Percentiles rank a stretch among this genome's conserved stretches.
Conservation (phyloP, 2,113 vertebrate genomes). For the Colossoma macropomum region DNA sequence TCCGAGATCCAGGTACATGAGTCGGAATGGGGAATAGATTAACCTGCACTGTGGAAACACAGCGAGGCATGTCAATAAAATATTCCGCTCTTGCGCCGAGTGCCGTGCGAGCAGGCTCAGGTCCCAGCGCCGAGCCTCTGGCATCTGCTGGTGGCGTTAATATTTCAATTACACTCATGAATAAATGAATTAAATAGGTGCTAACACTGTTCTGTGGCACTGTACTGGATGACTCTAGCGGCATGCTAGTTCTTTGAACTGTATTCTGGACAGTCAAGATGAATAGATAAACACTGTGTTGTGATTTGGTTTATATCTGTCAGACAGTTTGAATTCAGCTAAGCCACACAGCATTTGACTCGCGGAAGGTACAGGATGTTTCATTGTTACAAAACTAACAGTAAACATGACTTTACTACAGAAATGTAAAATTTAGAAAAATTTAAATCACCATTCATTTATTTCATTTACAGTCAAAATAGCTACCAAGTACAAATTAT, state of each 20-base stretch:
- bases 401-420: too few relatives aligned
- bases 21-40: slow-evolving; percentile 33
- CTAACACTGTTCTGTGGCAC: slow-evolving; percentile 62
- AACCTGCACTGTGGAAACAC: slow-evolving; percentile 27
- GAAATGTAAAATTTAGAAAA: too few relatives aligned
- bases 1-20: slow-evolving; percentile 30
- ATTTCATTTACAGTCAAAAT: too few relatives aligned
- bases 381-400: too few relatives aligned
- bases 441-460: too few relatives aligned
- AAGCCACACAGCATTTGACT: neutral
- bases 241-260: slow-evolving; percentile 25
- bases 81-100: slow-evolving; percentile 59
- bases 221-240: slow-evolving; percentile 30
- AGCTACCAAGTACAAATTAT: too few relatives aligned
- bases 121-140: slow-evolving; percentile 57
- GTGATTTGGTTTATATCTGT: neutral
- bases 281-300: neutral
- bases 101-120: slow-evolving; percentile 41
- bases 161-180: slow-evolving; percentile 77
- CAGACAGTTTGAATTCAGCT: neutral
- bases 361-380: too few relatives aligned
- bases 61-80: slow-evolving; percentile 63
- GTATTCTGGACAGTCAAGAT: neutral
- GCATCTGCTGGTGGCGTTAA: slow-evolving; percentile 67
- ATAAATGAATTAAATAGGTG: slow-evolving; percentile 70